These are phyloP conservation scores for Phasianus colchicus DNA, from an alignment of 2,113 vertebrate species.

Conservation along the genomic window DNA sequence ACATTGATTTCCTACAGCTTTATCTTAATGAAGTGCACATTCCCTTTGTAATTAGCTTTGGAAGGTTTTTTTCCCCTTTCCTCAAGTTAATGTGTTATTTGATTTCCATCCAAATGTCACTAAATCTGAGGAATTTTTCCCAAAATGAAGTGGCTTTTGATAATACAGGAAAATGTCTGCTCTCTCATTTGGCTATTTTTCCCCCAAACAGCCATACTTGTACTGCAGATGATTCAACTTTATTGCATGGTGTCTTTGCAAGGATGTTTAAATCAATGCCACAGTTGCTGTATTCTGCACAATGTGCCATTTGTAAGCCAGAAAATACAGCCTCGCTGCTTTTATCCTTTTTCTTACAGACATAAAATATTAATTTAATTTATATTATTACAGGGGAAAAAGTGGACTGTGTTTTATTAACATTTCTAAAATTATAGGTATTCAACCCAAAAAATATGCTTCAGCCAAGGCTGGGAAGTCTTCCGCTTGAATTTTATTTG, in stretches of 20 bases:
- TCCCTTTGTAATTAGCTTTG: slow-evolving; percentile 65
- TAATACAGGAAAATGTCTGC: slow-evolving; percentile 14
- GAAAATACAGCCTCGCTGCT: slow-evolving; percentile 41
- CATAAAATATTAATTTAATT: slow-evolving; percentile 62
- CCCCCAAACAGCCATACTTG: slow-evolving; percentile 37
- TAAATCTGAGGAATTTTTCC: slow-evolving; percentile 50
- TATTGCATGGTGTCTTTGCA: slow-evolving; percentile 36
- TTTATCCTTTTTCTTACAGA: slow-evolving; percentile 17
- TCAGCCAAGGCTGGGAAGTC: slow-evolving; percentile 24
- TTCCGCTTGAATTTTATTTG: slow-evolving; percentile 53
- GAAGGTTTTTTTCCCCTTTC: not conserved
- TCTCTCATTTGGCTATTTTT: slow-evolving; percentile 26
- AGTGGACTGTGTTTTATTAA: slow-evolving; percentile 51
- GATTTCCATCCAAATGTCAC: slow-evolving; percentile 35
- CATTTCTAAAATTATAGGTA: slow-evolving; percentile 47
- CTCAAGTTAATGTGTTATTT: slow-evolving; percentile 49
- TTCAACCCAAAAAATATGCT: slow-evolving; percentile 40
- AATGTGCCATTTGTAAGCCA: slow-evolving; percentile 63
- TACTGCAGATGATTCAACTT: slow-evolving; percentile 64
- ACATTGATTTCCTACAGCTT: slow-evolving; percentile 68
- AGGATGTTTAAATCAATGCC: slow-evolving; percentile 45
- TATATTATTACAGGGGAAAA: slow-evolving; percentile 22
- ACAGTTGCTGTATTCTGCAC: slow-evolving; percentile 18
- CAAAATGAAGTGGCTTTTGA: slow-evolving; percentile 54
- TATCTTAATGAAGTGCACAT: slow-evolving; percentile 75